Evolutionary conservation across 2,797 vertebrate genomes (phyloP), one percentile per base, ranked within the genome.

Genomic region (Triplophysa yarkandensis): DNA sequence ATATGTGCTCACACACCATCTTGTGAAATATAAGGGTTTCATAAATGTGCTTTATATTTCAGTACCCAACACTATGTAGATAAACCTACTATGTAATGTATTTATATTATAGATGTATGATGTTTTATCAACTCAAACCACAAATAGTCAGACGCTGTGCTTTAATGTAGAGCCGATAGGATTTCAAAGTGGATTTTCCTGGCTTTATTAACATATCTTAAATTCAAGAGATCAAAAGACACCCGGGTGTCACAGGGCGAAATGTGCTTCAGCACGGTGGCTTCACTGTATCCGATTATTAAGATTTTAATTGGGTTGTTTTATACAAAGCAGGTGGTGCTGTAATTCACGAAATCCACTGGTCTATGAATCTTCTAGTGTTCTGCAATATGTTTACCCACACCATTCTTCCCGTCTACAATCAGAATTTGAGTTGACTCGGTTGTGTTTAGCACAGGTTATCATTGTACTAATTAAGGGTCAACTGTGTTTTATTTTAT

Each of bases 301-400:
- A 71, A 84, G 65, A 36, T 80, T 87, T 88, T 90, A 87, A 90
- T 88, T 90, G 87, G 84, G 71, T 68, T 9, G 84, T 75, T 64
- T 85, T 81, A 58, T 85, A 79, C 55, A 74, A 83, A 84, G 80
- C 50, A 81, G 68, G 77, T 63, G 66, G 77, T 79, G 64, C 68
- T 78, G 68, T 82, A 74, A 81, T 68, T 77, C 66, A 71, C 74
- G 78, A 83, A 86, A 86, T 81, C 83, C 79, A 60, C 17, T 67
- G 74, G 79, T 89, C 82, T 81, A 54, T 48, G 86, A 79, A 83
- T 87, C 74, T 85, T 76, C 80, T 74, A 75, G 79, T 78, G 46
- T 76, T 82, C 68, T 70, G 71, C 34, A 81, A 78, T 79, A 48
- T 77, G 36, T 71, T 21, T 32, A 52, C 36, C 36, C 71, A 13